Conservation (phyloP, 2,113 vertebrate genomes). For the Zeus faber region DNA sequence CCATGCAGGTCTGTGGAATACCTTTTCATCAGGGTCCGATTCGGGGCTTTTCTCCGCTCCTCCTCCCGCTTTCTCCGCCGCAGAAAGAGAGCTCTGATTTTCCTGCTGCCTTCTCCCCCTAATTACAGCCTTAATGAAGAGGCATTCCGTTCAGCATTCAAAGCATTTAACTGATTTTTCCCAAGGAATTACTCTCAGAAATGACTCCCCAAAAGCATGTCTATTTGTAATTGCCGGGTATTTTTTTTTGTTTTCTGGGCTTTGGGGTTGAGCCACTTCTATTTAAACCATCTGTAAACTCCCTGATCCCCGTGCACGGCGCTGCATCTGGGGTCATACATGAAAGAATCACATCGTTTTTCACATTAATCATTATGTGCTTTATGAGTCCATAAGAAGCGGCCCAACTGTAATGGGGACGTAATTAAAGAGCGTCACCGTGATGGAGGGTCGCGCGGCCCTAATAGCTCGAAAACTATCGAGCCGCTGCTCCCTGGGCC, state of each 20-base stretch:
- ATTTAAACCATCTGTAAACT: slow-evolving; percentile 30
- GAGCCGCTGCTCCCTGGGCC: slow-evolving; percentile 38
- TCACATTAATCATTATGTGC: slow-evolving; percentile 42
- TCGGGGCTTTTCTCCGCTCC: no score
- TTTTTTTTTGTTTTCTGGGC: slow-evolving; percentile 10
- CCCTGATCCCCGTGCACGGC: slow-evolving; percentile 5
- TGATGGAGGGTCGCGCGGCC: slow-evolving; percentile 43
- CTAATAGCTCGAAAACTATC: slow-evolving; percentile 50
- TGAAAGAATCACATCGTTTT: slow-evolving; percentile 28
- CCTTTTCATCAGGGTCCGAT: slow-evolving; percentile 37
- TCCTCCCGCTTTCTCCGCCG: slow-evolving; percentile 8
- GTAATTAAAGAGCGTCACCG: slow-evolving; percentile 63
- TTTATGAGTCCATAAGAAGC: slow-evolving; percentile 25
- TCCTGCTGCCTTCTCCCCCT: slow-evolving; percentile 16
- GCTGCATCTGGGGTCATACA: slow-evolving; percentile 16
- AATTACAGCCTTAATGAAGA: slow-evolving; percentile 35
- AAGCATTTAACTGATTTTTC: slow-evolving; percentile 29
- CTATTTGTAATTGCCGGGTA: slow-evolving; percentile 18
- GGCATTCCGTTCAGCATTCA: slow-evolving; percentile 24
- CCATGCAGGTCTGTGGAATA: slow-evolving; percentile 30
- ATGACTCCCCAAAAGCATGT: slow-evolving; percentile 14
- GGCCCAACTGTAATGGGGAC: slow-evolving; percentile 41
- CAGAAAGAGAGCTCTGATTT: slow-evolving; percentile 6
- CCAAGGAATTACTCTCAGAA: slow-evolving; percentile 16
- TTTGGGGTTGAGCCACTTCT: neutral